Conservation (phyloP, 2,888 invertebrate genomes). For the Lottia gigantea region DNA sequence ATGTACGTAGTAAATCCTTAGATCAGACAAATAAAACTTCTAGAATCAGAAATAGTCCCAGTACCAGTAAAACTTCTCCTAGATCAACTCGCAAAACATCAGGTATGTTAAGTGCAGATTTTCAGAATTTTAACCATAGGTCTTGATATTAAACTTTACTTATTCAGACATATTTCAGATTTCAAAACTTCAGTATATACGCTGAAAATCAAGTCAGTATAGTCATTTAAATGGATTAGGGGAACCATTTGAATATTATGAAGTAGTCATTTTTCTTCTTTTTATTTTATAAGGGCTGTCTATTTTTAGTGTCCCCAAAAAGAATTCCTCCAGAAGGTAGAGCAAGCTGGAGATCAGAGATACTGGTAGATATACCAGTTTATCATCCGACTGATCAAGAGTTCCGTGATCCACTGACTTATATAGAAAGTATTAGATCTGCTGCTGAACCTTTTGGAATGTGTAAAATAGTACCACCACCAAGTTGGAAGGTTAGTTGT, state of each 20-base stretch:
- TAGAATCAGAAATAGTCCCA: constrained; percentile 9
- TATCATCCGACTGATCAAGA: constrained; percentile 86
- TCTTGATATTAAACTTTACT: too few relatives aligned
- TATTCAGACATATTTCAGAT: too few relatives aligned
- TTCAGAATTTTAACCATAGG: too few relatives aligned
- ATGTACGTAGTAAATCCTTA: constrained; percentile 5
- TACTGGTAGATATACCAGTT: constrained; percentile 68
- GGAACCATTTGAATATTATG: too few relatives aligned
- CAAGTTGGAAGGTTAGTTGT: constrained; percentile 60
- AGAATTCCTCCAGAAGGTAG: constrained; percentile 29
- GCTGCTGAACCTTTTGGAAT: constrained; percentile 85
- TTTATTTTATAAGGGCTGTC: too few relatives aligned
- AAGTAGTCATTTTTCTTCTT: too few relatives aligned
- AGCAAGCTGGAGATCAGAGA: constrained; percentile 22
- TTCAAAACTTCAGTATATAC: too few relatives aligned
- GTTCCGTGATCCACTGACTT: constrained; percentile 86
- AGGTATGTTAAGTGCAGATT: constrained; percentile 19
- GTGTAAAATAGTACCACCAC: constrained; percentile 87
- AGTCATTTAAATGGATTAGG: too few relatives aligned
- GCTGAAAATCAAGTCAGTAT: too few relatives aligned
- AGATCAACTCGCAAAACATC: constrained; percentile 15
- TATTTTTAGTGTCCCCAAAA: constrained; percentile 3
- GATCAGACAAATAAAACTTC: constrained; percentile 2
- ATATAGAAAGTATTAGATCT: constrained; percentile 82
- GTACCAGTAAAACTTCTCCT: constrained; percentile 11